Conservation (phyloP, 2,113 vertebrate species). For the Epinephelus lanceolatus region DNA sequence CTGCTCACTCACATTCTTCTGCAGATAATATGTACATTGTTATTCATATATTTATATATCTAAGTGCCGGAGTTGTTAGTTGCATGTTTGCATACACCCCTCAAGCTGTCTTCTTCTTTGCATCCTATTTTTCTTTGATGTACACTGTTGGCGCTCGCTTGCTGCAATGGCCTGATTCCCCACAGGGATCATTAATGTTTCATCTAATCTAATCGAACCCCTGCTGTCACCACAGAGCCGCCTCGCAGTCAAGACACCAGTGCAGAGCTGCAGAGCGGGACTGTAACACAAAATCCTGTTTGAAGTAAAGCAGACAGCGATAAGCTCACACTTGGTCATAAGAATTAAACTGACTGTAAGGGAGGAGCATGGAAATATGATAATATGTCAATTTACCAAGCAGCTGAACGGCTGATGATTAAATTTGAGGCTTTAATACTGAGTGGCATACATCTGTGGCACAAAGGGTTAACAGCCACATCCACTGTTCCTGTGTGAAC, state of each 20-base stretch:
- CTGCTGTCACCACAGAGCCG: conserved; percentile 56
- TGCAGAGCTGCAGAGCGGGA: conserved; percentile 5
- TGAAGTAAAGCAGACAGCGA: conserved; percentile 32
- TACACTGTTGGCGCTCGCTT: conserved; percentile 3
- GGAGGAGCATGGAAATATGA: background rate
- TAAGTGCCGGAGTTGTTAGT: background rate
- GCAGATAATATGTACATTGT: background rate
- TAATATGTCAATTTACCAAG: background rate
- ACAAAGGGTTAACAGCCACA: conserved; percentile 19
- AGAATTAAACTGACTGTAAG: background rate
- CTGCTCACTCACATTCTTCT: background rate
- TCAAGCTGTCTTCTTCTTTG: conserved; percentile 9
- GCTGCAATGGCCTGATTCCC: conserved; percentile 52
- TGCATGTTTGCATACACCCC: conserved; percentile 7
- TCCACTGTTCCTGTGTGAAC: conserved; percentile 5
- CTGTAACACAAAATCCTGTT: conserved; percentile 16
- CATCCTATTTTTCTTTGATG: conserved; percentile 37
- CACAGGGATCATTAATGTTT: conserved; percentile 72
- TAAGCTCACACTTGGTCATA: background rate
- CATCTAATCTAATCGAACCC: conserved; percentile 66
- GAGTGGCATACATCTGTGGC: too few relatives aligned
- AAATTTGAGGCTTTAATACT: background rate
- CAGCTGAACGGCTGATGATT: background rate
- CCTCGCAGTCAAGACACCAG: conserved; percentile 38
- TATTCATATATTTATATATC: background rate